Conservation (phyloP, 2,888 invertebrate species). For the Phyllotreta cruciferae region DNA sequence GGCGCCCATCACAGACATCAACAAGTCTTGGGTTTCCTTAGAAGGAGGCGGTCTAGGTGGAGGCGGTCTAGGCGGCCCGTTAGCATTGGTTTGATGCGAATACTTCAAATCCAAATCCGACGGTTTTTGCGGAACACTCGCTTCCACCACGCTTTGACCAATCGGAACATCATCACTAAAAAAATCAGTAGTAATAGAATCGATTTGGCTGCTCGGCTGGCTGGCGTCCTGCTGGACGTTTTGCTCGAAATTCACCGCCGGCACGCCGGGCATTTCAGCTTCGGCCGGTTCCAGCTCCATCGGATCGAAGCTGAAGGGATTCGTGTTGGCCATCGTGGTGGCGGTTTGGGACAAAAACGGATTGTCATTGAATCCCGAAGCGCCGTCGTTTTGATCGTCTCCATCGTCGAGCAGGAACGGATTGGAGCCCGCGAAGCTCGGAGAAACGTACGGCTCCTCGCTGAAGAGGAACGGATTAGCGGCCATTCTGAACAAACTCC, state of each 20-base stretch:
- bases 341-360: constrained; percentile 68
- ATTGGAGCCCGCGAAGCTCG: constrained; percentile 67
- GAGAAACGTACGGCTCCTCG: constrained; percentile 66
- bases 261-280: constrained; percentile 40
- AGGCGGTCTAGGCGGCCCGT: constrained; percentile 47
- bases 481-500: constrained; percentile 66
- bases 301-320: constrained; percentile 70
- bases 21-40: constrained; percentile 83
- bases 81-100: constrained; percentile 47
- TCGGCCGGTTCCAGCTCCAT: constrained; percentile 57
- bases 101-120: constrained; percentile 58
- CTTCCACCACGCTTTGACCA: neutral
- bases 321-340: constrained; percentile 61
- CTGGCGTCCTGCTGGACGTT: neutral
- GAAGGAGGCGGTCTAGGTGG: constrained; percentile 70
- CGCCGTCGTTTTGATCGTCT: constrained; percentile 44
- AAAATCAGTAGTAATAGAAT: constrained; percentile 5
- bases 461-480: constrained; percentile 84
- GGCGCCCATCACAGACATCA: constrained; percentile 85
- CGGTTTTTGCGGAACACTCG: constrained; percentile 54
- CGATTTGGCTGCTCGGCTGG: neutral
- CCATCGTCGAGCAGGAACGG: constrained; percentile 71
- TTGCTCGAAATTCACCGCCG: neutral
- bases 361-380: constrained; percentile 64
- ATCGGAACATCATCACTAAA: constrained; percentile 6